These are phyloP conservation scores for Halcyon chelicuti DNA, from an alignment of 2,797 vertebrate species.

Conservation along the genomic window DNA sequence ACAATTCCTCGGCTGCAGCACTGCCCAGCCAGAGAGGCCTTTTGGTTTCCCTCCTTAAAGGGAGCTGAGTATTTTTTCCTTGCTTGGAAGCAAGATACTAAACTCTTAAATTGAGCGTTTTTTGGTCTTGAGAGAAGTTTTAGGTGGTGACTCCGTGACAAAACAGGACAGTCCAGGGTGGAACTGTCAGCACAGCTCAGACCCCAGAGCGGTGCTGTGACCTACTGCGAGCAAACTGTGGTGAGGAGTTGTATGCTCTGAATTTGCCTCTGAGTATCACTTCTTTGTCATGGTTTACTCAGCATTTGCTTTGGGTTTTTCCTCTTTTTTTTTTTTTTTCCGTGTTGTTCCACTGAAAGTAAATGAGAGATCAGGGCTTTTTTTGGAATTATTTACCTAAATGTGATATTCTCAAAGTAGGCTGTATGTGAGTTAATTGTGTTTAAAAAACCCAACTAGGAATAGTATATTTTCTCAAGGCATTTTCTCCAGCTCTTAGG, in stretches of 20 bases:
- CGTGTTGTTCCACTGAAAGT: background rate
- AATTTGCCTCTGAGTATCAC: background rate
- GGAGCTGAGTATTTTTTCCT: background rate
- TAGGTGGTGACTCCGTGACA: background rate
- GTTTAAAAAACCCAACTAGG: too few species aligned
- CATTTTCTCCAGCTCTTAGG: background rate
- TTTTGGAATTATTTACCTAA: background rate
- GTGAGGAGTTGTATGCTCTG: background rate
- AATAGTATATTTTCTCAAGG: background rate
- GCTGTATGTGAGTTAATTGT: background rate
- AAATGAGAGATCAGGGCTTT: background rate
- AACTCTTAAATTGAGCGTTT: background rate
- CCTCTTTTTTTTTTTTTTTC: background rate
- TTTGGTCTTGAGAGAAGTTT: background rate
- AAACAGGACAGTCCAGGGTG: background rate
- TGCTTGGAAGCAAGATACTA: background rate
- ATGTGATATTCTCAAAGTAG: background rate
- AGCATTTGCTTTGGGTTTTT: background rate
- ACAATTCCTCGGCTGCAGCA: background rate
- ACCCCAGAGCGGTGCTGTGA: background rate
- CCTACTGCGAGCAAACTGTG: background rate
- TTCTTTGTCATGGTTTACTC: background rate
- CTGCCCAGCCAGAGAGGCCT: background rate
- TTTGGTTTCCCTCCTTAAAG: background rate
- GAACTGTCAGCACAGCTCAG: background rate